Evolutionary conservation across 1,140 invertebrate species (phyloP).

Genomic region (Drosophila insularis): DNA sequence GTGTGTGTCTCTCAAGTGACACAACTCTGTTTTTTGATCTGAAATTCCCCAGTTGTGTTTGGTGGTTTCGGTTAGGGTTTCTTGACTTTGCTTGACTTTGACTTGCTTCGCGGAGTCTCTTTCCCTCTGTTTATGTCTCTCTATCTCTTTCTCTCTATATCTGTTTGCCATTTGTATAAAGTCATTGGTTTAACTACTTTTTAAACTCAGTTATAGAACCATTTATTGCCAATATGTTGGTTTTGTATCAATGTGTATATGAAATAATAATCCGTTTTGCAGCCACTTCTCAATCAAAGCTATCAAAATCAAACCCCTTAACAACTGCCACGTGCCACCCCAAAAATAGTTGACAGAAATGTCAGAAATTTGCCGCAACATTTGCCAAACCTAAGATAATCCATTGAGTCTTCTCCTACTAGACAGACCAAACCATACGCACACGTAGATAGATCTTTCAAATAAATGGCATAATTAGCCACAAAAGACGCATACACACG

Average conservation of each 20-base stretch:
- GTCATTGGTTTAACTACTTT: slow-evolving; percentile 41
- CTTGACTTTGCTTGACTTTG: neutral
- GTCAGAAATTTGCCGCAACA: slow-evolving; percentile 44
- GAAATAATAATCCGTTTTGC: slow-evolving; percentile 9
- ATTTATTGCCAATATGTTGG: neutral
- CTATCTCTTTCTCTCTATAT: neutral
- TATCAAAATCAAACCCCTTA: neutral
- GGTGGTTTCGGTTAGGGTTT: neutral
- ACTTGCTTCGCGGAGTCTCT: too few species aligned
- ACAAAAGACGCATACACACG: slow-evolving; percentile 33
- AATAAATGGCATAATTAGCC: slow-evolving; percentile 55
- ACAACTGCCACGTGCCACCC: neutral
- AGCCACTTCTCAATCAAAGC: slow-evolving; percentile 8
- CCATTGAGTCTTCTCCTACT: neutral
- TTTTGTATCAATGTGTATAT: neutral
- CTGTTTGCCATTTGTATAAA: slow-evolving; percentile 26
- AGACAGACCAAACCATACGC: neutral
- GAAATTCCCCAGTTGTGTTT: slow-evolving; percentile 16
- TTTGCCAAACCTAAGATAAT: slow-evolving; percentile 14
- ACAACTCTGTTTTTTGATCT: slow-evolving; percentile 49
- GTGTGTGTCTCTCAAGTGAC: slow-evolving; percentile 25
- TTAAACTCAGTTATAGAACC: slow-evolving; percentile 10
- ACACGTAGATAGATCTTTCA: slow-evolving; percentile 13
- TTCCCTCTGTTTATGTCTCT: slow-evolving; percentile 7
- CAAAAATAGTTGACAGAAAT: slow-evolving; percentile 49